Conservation (phyloP, 1,140 invertebrate genomes). For the Bombus balteatus region DNA sequence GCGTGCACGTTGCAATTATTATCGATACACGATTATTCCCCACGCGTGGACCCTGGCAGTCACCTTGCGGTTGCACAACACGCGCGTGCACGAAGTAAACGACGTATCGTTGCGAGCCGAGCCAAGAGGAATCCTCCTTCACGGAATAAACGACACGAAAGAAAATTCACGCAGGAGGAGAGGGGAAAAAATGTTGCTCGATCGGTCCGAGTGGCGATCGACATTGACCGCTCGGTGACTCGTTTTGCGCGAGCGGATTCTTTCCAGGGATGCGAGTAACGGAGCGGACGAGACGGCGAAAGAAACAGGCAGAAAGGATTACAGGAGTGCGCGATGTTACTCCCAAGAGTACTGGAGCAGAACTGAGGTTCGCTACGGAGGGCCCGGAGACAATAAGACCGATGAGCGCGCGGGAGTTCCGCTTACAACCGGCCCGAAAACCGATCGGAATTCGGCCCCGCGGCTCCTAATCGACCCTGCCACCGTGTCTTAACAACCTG, state of each 20-base stretch:
- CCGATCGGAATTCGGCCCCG: slow-evolving; percentile 12
- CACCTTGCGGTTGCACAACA: slow-evolving; percentile 13
- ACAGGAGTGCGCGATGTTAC: slow-evolving; percentile 69
- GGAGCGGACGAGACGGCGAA: slow-evolving; percentile 16
- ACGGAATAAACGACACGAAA: not conserved
- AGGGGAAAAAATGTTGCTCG: not conserved
- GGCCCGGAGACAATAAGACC: slow-evolving; percentile 48
- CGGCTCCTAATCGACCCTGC: not conserved
- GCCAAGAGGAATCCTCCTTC: not conserved
- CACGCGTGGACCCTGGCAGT: not conserved
- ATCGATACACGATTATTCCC: slow-evolving; percentile 1
- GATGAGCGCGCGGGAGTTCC: slow-evolving; percentile 31
- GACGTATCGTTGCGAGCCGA: too few relatives aligned
- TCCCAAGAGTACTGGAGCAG: slow-evolving; percentile 77
- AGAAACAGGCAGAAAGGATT: slow-evolving; percentile 32
- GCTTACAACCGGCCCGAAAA: slow-evolving; percentile 40
- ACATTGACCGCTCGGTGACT: not conserved
- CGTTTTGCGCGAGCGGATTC: slow-evolving; percentile 12
- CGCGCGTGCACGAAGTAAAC: not conserved
- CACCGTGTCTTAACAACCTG: too few relatives aligned
- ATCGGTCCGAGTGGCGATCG: not conserved
- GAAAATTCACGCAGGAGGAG: not conserved
- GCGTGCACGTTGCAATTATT: slow-evolving; percentile 23
- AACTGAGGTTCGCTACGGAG: slow-evolving; percentile 74
- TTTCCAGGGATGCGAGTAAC: slow-evolving; percentile 41